Evolutionary conservation across 2,888 invertebrate species (phyloP), one percentile per base, ranked within the genome.

Genomic region (Magallana nippona): DNA sequence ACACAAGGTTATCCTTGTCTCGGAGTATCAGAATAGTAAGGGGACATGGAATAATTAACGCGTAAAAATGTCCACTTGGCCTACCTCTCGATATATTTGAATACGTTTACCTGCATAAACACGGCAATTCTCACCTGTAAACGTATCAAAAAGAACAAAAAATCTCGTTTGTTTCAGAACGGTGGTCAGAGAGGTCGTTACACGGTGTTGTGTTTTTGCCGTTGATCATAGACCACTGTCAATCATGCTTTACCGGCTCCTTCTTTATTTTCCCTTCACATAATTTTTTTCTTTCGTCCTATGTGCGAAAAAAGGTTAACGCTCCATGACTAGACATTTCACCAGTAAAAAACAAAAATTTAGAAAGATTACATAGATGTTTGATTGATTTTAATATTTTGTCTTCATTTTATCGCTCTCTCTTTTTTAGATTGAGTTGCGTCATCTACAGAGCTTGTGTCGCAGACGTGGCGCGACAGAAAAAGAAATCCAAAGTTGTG

Each of bases 391-490:
- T 71, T 79, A 78, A 81, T 10, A 17, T 84, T 55, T 55, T 44
- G 44, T 44, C 44, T 44, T 44, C 44, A 44, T 44, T 44, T 44
- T 44, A 44, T 44, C 44, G 44, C 44, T 44, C 10, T 44, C 63
- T 60, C 32, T 56, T 83, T 84, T 87, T 15, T 83, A 92, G 92
- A 90, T 91, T 82, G 92, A 92, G 81, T 88, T 90, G 78, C 91
- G 91, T 62, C 90, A 91, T 27, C 87, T 92, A 55, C 91, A 91
- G 78, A 90, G 91, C 15, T 84, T 92, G 55, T 91, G 90, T 82
- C 88, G 91, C 77, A 89, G 92, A 63, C 89, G 91, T 78, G 92
- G 92, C 2, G 91, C 91, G 22, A 85, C 89, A 11, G 92, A 92
- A 79, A 87, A 88, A 71, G 92, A 92, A 82, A 91, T 92, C 44